Percentiles rank a stretch among this genome's conserved stretches.
Evolutionary conservation across 2,113 vertebrate species (phyloP).

Genomic region (Burhinus bistriatus): DNA sequence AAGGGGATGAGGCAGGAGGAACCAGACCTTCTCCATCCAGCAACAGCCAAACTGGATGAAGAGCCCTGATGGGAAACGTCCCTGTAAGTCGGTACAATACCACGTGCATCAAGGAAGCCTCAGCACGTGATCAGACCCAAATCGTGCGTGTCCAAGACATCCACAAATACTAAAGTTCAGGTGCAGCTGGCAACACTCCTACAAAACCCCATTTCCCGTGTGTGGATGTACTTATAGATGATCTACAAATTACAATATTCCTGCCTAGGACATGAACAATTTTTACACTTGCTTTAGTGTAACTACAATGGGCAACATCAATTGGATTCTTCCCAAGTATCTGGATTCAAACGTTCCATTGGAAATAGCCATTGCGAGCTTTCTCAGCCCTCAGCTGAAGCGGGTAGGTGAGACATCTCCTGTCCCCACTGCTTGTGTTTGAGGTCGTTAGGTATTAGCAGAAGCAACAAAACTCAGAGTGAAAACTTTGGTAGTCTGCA

Average conservation of each 20-base stretch:
- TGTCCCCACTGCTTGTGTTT: not conserved
- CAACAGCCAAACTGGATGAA: not conserved
- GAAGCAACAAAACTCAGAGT: not conserved
- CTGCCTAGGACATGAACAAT: not conserved
- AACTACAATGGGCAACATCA: not conserved
- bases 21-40: not conserved
- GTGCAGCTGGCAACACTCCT: not conserved
- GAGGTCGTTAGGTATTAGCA: not conserved
- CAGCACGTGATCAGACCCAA: not conserved
- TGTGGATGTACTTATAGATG: not conserved
- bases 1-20: not conserved
- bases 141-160: accelerated
- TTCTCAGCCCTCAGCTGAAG: not conserved
- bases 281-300: not conserved
- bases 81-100: not conserved
- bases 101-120: not conserved
- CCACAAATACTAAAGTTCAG: not conserved
- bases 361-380: accelerated
- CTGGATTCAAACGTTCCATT: not conserved
- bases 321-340: accelerated
- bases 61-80: not conserved
- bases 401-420: too few relatives aligned
- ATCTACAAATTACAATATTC: not conserved
- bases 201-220: not conserved
- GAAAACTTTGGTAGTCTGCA: not conserved